phyloP scores from a whole-genome alignment of 2,888 invertebrate genomes.

The Salticus scenicus region DNA sequence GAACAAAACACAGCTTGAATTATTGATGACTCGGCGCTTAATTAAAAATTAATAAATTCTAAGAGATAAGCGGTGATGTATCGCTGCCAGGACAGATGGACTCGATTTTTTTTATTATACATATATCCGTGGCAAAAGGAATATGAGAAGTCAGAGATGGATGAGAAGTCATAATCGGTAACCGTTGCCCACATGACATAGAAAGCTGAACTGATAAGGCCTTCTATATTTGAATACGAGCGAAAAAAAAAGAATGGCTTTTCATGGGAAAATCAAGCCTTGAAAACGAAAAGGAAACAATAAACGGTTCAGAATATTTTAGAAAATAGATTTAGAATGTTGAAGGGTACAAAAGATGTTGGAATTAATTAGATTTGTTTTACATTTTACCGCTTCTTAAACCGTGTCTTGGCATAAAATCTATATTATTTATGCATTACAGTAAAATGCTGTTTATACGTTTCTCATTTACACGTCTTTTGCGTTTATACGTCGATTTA shows the following conservation, averaged over 20 bases:
- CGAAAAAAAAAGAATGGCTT: too few species aligned
- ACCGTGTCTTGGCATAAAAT: too few species aligned
- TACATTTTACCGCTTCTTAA: too few species aligned
- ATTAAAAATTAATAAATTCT: constrained; percentile 67
- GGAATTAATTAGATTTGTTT: too few species aligned
- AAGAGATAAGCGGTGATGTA: constrained; percentile 37
- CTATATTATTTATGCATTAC: too few species aligned
- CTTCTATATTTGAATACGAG: too few species aligned
- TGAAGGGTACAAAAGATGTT: too few species aligned
- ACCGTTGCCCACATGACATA: not conserved
- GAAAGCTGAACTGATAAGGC: not conserved
- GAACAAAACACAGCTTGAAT: constrained; percentile 23
- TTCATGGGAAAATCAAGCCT: not conserved
- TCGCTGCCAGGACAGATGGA: constrained; percentile 18
- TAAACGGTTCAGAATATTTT: too few species aligned
- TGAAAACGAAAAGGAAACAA: not conserved
- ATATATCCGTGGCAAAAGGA: not conserved
- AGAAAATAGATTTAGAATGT: too few species aligned
- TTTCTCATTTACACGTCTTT: too few species aligned
- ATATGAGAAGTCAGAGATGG: not conserved
- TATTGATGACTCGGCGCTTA: constrained; percentile 42
- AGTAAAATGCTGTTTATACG: too few species aligned
- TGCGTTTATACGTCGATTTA: too few species aligned
- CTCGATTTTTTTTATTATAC: not conserved
- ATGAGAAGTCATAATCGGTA: not conserved